A percentile compares a stretch with the other conserved stretches of the same genome.
Conservation (phyloP, 23 tunicate genomes). For the Phallusia fumigata region DNA sequence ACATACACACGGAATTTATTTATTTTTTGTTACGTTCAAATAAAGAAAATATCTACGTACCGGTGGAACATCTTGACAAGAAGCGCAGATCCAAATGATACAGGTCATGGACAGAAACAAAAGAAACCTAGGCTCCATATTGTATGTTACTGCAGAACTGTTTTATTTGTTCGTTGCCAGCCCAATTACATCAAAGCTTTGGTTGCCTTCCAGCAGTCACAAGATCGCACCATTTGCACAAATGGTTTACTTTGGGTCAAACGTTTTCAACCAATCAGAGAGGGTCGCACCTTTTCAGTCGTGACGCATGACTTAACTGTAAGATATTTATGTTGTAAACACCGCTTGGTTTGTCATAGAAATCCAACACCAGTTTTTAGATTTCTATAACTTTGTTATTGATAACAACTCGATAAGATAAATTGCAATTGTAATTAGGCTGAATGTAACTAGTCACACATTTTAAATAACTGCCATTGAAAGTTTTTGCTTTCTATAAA, state of each 20-base stretch:
- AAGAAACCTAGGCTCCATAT: background rate
- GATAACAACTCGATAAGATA: no score
- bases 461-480: no score
- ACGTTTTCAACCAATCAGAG: background rate
- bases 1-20: no score
- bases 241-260: background rate
- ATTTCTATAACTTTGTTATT: no score
- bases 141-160: background rate
- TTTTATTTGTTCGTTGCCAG: background rate
- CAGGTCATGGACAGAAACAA: background rate
- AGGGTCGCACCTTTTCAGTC: background rate
- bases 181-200: background rate
- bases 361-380: no score
- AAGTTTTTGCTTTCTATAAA: no score
- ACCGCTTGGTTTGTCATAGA: no score
- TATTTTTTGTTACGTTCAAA: background rate
- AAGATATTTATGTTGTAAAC: no score
- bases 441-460: no score
- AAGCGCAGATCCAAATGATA: background rate
- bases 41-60: background rate
- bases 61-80: constrained; percentile 14
- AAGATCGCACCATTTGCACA: constrained; percentile 5
- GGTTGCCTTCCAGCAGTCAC: background rate
- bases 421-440: no score
- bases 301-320: background rate